Percentiles rank a stretch among this genome's conserved stretches.
phyloP scores from a whole-genome alignment of 1,140 invertebrate species.

The Atta colombica region DNA sequence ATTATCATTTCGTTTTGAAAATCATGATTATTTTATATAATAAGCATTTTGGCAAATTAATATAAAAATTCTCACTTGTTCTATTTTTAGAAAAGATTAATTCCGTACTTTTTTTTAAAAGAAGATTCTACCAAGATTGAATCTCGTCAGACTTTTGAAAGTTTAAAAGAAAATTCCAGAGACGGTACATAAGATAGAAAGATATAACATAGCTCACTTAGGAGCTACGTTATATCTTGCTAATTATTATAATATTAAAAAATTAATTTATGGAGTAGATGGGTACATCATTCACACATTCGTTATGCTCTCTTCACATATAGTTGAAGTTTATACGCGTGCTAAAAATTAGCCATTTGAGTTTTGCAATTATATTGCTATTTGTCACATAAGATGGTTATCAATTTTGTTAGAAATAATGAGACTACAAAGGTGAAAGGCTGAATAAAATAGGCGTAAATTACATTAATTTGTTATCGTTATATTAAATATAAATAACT shows the following conservation, averaged over 20 bases:
- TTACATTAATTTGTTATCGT: not conserved
- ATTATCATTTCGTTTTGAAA: not conserved
- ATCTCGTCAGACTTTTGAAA: not conserved
- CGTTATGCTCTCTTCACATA: conserved; percentile 83
- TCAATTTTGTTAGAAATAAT: conserved; percentile 30
- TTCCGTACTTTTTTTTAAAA: not conserved
- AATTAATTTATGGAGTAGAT: not conserved
- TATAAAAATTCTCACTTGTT: not conserved
- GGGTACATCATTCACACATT: conserved; percentile 50
- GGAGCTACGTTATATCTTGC: not conserved
- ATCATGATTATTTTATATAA: not conserved
- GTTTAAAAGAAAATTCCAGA: conserved; percentile 10
- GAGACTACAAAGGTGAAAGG: not conserved
- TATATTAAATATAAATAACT: not conserved
- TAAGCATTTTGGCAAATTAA: not conserved
- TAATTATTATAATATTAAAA: conserved; percentile 51
- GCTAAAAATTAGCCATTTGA: not conserved
- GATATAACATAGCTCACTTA: not conserved
- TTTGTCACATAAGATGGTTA: conserved; percentile 33
- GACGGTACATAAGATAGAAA: no score
- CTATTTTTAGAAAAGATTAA: not conserved
- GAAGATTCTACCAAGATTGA: not conserved
- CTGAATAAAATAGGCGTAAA: not conserved
- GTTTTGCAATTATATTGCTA: conserved; percentile 28
- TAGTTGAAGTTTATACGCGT: conserved; percentile 16